Conservation (phyloP, 2,888 invertebrate genomes). For the Polylopha cassiicola region DNA sequence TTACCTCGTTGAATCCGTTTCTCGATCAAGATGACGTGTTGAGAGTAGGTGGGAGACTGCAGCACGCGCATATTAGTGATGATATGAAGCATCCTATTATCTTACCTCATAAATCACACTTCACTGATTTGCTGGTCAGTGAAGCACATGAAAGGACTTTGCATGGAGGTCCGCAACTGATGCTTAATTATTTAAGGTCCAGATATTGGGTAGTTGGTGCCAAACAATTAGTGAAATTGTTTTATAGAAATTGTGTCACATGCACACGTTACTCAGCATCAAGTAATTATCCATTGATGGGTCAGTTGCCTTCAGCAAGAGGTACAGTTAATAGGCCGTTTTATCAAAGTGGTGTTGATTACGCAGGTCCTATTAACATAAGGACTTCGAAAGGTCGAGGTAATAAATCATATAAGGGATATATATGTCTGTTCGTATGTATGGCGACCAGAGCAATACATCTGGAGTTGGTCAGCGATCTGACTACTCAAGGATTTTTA, state of each 20-base stretch:
- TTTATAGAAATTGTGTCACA: neutral
- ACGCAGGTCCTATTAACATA: neutral
- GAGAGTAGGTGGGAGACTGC: too few species aligned
- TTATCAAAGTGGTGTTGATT: slow-evolving; percentile 4
- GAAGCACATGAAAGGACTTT: slow-evolving; percentile 6
- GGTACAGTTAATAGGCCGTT: neutral
- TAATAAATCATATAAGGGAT: slow-evolving; percentile 3
- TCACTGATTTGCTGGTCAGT: slow-evolving; percentile 3
- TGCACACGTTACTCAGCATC: neutral
- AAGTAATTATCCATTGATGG: slow-evolving; percentile 2
- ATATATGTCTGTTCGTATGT: too few species aligned
- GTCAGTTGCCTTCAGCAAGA: slow-evolving; percentile 3
- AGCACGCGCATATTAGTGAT: slow-evolving; percentile 1
- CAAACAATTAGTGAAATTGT: neutral
- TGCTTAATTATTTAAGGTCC: slow-evolving; percentile 1
- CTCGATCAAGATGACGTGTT: too few species aligned
- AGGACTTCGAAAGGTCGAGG: slow-evolving; percentile 1
- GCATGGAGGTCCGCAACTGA: slow-evolving; percentile 10
- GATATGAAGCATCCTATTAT: slow-evolving; percentile 9
- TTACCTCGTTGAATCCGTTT: too few species aligned
- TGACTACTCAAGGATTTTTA: slow-evolving; percentile 28
- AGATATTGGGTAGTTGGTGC: slow-evolving; percentile 8
- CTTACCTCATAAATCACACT: slow-evolving; percentile 1
- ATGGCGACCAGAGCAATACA: neutral
- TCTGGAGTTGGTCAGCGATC: neutral